Evolutionary conservation across 2,797 vertebrate species (phyloP).

Genomic region (Merluccius polli): DNA sequence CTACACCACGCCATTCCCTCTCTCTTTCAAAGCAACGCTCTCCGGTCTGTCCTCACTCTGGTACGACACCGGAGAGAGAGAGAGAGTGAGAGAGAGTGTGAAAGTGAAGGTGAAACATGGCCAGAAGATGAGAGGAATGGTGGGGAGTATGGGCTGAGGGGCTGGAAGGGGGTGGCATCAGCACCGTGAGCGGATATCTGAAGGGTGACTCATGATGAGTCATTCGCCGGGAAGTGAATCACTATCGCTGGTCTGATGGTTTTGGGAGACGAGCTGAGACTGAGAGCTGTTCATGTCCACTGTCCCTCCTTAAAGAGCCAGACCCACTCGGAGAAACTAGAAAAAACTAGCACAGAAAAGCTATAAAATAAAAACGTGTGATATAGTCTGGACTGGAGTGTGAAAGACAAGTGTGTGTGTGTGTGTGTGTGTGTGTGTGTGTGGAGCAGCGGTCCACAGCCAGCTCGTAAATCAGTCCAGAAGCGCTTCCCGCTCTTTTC

Average conservation of each 20-base stretch:
- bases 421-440: conserved; percentile 6
- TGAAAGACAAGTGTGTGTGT: not conserved
- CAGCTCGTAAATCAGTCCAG: not conserved
- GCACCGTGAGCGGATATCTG: not conserved
- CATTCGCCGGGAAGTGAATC: not conserved
- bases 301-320: not conserved
- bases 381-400: not conserved
- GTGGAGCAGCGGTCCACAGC: conserved; percentile 11
- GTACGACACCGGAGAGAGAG: not conserved
- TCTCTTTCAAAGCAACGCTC: not conserved
- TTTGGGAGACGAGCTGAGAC: not conserved
- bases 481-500: not conserved
- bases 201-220: not conserved
- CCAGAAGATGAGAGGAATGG: not conserved
- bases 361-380: too few species aligned
- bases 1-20: not conserved
- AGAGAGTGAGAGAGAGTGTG: not conserved
- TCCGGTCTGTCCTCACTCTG: not conserved
- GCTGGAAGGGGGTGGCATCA: not conserved
- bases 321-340: conserved; percentile 30
- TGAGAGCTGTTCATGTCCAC: too few species aligned
- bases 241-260: not conserved
- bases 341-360: not conserved
- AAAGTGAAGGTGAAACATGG: not conserved
- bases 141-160: not conserved